Evolutionary conservation across 2,113 vertebrate genomes (phyloP).

Genomic region (Proterorhinus semilunaris): DNA sequence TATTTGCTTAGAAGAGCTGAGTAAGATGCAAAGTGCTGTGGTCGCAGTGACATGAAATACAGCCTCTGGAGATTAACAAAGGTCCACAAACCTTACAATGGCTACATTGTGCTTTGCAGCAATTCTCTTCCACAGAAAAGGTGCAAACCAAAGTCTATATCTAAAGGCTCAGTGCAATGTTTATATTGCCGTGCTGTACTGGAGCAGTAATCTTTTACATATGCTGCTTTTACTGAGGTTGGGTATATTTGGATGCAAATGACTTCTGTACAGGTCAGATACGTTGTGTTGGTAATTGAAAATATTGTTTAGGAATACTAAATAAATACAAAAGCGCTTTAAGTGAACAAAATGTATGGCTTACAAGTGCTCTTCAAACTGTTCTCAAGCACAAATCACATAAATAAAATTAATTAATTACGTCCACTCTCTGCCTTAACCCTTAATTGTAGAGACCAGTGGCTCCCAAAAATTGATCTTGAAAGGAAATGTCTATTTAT

Average conservation of each 20-base stretch:
- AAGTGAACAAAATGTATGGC: too few relatives aligned
- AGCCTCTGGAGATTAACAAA: conserved; percentile 23
- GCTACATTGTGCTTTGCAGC: conserved; percentile 42
- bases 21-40: conserved; percentile 69
- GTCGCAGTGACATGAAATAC: conserved; percentile 9
- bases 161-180: background rate
- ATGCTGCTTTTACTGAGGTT: conserved; percentile 16
- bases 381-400: too few relatives aligned
- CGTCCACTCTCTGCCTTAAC: too few relatives aligned
- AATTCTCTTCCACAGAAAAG: conserved; percentile 36
- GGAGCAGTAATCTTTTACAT: conserved; percentile 59
- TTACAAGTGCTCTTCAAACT: too few relatives aligned
- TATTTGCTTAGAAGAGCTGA: conserved; percentile 62
- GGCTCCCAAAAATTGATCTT: too few relatives aligned
- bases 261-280: conserved; percentile 30
- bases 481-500: too few relatives aligned
- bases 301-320: conserved; percentile 13
- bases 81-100: conserved; percentile 35
- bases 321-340: background rate
- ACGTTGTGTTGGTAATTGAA: conserved; percentile 29
- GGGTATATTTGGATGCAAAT: conserved; percentile 56
- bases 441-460: too few relatives aligned
- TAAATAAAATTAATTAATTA: too few relatives aligned
- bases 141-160: conserved; percentile 55
- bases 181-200: conserved; percentile 28